Evolutionary conservation across 2,888 invertebrate species (phyloP).

Genomic region (Anaspis maculata): DNA sequence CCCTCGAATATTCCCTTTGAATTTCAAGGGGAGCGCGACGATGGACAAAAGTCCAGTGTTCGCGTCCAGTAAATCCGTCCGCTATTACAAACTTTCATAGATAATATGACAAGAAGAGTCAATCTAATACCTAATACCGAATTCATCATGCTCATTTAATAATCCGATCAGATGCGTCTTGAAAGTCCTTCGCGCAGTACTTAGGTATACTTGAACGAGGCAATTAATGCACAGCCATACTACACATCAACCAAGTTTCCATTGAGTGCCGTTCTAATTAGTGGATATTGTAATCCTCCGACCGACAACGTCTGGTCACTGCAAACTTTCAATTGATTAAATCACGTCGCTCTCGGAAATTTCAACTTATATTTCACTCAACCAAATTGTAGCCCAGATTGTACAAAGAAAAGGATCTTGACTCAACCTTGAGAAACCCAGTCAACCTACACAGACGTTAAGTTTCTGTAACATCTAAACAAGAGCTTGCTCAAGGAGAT

Average conservation of each 20-base stretch:
- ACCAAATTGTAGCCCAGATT: no score
- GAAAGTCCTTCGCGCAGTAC: slow-evolving; percentile 5
- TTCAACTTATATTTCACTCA: no score
- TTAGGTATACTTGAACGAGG: slow-evolving; percentile 9
- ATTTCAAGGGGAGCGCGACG: neutral
- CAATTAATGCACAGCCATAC: slow-evolving; percentile 6
- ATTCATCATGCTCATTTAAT: slow-evolving; percentile 8
- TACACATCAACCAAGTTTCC: slow-evolving; percentile 7
- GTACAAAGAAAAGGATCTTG: no score
- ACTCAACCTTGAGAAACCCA: no score
- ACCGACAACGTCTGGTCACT: no score
- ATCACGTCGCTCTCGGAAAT: no score
- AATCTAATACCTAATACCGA: slow-evolving; percentile 2
- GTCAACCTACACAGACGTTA: no score
- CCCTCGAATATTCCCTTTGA: slow-evolving; percentile 1
- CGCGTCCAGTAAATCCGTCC: neutral
- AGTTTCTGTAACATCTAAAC: no score
- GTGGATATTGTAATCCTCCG: slow-evolving; percentile 9
- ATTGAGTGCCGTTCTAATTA: slow-evolving; percentile 6
- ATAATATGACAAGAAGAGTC: slow-evolving; percentile 8
- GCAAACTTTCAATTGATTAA: no score
- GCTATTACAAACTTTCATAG: slow-evolving; percentile 7
- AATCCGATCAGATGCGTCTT: slow-evolving; percentile 10
- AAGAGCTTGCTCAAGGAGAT: no score
- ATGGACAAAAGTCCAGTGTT: no score